Base-by-base conservation (phyloP, 1,140 invertebrate genomes). In the Batillaria attramentaria region DNA sequence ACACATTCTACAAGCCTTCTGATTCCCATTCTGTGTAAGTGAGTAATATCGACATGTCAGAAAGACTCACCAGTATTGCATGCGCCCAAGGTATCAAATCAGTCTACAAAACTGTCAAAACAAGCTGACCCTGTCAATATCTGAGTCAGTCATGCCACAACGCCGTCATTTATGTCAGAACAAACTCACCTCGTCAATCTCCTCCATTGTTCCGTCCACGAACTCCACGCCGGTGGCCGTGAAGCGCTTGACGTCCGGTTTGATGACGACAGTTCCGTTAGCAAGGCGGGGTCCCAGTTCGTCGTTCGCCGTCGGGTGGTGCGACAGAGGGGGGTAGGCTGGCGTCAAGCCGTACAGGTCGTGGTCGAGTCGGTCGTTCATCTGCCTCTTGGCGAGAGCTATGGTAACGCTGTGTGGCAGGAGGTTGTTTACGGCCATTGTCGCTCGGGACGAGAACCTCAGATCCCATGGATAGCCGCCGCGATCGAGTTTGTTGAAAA, bases 251-350 rank as follows among this genome's bases (percentile, higher is more conserved):
- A 91, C 81, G 81, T 91, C 87, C 35, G 90, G 84, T 78, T 90
- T 91, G 18, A 91, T 84, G 8, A 85, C 85, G 41, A 93, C 88
- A 16, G 88, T 83, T 1, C 93, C 93, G 70, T 85, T 87, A 33
- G 90, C 82, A 33, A 93, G 88, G 24, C 92, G 83, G 85, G 93
- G 92, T 1, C 92, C 89, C n/a, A 93, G 81, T 18, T 92, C 91
- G 80, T 93, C 92, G 79, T 93, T 93, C 1, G 93, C 88, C 35
- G 90, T 92, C 2, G 92, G 90, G 82, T 93, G 93, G 77, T 93
- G 92, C 18, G 86, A 82, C 33, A 90, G 88, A 18, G 91, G 86
- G 24, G 87, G 73, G 80, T 93, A 91, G 41, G 87, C 81, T 28
- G 92, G 92, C 78, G 92, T 88, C 46, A 93, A 77, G 8, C 72